These are phyloP conservation scores for Lithophane semibrunnea DNA, from an alignment of 2,888 invertebrate genomes.

Conservation along the genomic window DNA sequence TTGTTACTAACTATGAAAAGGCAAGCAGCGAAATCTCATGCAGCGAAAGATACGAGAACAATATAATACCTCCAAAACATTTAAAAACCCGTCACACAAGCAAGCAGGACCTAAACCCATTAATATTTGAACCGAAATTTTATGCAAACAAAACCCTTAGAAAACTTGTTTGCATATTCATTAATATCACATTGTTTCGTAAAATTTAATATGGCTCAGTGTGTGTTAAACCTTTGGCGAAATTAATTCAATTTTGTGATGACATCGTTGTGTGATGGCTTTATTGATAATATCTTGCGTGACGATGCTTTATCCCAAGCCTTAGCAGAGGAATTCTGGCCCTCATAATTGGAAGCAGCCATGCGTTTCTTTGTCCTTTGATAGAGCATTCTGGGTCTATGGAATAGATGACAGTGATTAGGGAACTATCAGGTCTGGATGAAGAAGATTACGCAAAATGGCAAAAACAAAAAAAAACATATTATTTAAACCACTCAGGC, in stretches of 20 bases:
- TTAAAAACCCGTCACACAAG: conserved; percentile 11
- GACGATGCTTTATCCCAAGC: conserved; percentile 65
- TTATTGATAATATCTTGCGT: conserved; percentile 69
- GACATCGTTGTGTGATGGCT: conserved; percentile 61
- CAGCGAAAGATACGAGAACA: background rate
- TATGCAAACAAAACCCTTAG: conserved; percentile 59
- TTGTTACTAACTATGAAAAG: background rate
- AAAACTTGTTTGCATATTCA: conserved; percentile 68
- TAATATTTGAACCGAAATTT: conserved; percentile 54
- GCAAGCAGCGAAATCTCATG: background rate
- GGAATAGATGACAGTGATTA: conserved; percentile 22
- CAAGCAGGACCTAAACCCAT: conserved; percentile 33
- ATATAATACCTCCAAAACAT: conserved; percentile 20
- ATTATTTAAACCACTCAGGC: too few species aligned
- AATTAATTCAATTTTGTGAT: conserved; percentile 72
- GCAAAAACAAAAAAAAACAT: background rate
- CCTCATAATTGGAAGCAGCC: conserved; percentile 65
- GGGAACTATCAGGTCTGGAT: background rate
- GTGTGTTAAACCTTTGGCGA: conserved; percentile 54
- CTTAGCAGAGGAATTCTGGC: conserved; percentile 56
- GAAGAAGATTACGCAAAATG: conserved; percentile 1
- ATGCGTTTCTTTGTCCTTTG: conserved; percentile 59
- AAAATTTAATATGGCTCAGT: conserved; percentile 71
- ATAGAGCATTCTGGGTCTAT: conserved; percentile 41
- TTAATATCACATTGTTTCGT: conserved; percentile 71